These are phyloP conservation scores for Lamprotornis superbus DNA, from an alignment of 2,113 vertebrate genomes.

Conservation along the genomic window DNA sequence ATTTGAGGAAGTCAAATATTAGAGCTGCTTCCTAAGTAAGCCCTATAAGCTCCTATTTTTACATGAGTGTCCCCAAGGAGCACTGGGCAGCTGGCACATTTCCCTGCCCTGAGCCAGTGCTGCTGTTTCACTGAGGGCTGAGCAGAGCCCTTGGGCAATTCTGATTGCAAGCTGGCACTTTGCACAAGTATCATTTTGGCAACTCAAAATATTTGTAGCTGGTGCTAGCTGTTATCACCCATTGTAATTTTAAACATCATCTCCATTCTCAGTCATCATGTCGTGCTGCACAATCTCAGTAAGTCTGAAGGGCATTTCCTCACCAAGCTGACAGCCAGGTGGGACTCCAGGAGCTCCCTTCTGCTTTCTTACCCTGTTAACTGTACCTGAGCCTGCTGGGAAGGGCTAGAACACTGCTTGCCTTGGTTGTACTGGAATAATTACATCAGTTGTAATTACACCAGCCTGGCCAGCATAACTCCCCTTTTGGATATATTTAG, in stretches of 20 bases:
- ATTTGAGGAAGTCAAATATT: neutral
- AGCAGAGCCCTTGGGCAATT: neutral
- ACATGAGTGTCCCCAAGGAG: neutral
- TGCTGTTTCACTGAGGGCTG: neutral
- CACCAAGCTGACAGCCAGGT: neutral
- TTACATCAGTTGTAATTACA: neutral
- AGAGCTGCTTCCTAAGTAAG: neutral
- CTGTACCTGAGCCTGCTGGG: neutral
- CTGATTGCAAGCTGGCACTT: neutral
- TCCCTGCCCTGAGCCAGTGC: neutral
- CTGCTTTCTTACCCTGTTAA: neutral
- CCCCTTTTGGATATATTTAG: neutral
- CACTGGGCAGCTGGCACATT: neutral
- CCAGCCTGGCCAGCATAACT: neutral
- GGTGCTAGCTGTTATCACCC: neutral
- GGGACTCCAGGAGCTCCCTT: neutral
- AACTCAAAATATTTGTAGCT: neutral
- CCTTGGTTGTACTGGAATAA: neutral
- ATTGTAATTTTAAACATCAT: neutral
- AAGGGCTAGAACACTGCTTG: neutral
- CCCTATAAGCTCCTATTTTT: neutral
- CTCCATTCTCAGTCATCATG: neutral
- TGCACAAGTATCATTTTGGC: neutral
- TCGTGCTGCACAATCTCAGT: neutral
- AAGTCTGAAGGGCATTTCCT: neutral